These are phyloP conservation scores for Grammomys surdaster DNA, from an alignment of 2,113 vertebrate species.

Conservation along the genomic window DNA sequence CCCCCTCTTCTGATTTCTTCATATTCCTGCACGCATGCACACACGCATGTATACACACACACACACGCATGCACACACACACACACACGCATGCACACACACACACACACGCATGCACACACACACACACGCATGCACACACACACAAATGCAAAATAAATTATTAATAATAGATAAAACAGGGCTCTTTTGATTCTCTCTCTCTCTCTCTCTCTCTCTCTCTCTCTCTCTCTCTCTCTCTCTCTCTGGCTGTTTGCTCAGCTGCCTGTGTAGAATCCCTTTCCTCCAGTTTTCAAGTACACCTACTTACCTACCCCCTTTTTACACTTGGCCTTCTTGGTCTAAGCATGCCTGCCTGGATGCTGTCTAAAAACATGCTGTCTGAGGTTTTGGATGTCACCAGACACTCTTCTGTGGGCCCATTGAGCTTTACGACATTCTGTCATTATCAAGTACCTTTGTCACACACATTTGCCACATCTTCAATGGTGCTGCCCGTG, in stretches of 20 bases:
- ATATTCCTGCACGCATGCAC: neutral
- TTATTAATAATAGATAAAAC: neutral
- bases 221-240: neutral
- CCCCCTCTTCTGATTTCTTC: neutral
- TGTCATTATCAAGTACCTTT: neutral
- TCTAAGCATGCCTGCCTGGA: too few relatives aligned
- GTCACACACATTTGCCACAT: neutral
- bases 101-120: neutral
- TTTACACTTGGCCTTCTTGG: neutral
- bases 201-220: neutral
- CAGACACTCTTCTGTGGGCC: neutral
- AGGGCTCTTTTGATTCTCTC: neutral
- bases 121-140: too few relatives aligned
- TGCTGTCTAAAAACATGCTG: neutral
- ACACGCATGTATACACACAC: too few relatives aligned
- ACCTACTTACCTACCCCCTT: neutral
- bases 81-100: neutral
- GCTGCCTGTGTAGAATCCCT: neutral
- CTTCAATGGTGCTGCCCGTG: neutral
- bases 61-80: neutral
- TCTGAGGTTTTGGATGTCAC: neutral
- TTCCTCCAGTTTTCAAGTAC: neutral
- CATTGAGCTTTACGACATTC: neutral
- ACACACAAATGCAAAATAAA: neutral
- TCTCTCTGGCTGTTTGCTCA: neutral